A percentile compares a stretch with the other conserved stretches of the same genome.
These are phyloP conservation scores for Hyperopisus bebe DNA, from an alignment of 2,113 vertebrate genomes.

Conservation along the genomic window DNA sequence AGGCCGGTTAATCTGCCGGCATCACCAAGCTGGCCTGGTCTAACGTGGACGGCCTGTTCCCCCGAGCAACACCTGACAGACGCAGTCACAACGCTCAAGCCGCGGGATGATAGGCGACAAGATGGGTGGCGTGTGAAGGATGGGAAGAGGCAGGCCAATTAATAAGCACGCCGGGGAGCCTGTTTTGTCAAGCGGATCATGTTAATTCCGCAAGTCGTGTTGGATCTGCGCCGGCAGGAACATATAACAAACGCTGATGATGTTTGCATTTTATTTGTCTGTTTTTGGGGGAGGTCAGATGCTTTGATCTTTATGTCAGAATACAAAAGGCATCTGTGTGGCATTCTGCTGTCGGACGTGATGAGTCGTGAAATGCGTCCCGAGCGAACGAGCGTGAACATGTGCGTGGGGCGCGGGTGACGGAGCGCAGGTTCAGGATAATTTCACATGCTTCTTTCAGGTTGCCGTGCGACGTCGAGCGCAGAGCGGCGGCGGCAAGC, in stretches of 20 bases:
- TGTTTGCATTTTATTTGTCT: not conserved
- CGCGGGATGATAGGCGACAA: not conserved
- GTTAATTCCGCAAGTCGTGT: not conserved
- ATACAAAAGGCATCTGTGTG: not conserved
- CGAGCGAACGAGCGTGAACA: not conserved
- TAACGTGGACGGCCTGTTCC: not conserved
- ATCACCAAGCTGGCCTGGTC: not conserved
- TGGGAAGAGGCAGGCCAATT: constrained; percentile 5
- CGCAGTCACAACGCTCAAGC: not conserved
- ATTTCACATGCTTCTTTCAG: not conserved
- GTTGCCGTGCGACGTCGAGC: not conserved
- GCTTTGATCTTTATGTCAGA: not conserved
- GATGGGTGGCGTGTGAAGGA: not conserved
- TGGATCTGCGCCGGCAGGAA: not conserved
- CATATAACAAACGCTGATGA: not conserved
- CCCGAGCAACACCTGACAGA: not conserved
- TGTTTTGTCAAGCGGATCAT: not conserved
- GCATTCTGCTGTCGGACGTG: not conserved
- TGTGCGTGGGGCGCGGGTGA: not conserved
- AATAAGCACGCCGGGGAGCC: not conserved
- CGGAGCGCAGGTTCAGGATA: not conserved
- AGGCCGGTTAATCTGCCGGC: not conserved
- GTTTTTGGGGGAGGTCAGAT: not conserved
- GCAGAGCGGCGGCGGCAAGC: not conserved
- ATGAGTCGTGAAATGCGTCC: not conserved